A percentile compares a stretch with the other conserved stretches of the same genome.
phyloP scores from a whole-genome alignment of 2,888 invertebrate species.

The Gymnocheta viridis region DNA sequence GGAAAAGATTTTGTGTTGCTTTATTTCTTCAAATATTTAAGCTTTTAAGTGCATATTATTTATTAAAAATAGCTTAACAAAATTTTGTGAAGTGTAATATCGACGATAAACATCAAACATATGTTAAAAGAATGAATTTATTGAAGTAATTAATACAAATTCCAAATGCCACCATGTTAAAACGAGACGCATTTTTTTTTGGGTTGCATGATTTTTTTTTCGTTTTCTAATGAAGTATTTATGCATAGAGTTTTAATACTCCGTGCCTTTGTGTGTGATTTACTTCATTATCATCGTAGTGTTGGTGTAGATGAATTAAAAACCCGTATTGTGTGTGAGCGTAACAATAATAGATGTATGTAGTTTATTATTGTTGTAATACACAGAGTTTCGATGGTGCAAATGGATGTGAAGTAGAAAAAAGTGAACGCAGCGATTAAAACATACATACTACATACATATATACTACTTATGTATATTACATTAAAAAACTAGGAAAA shows the following conservation, averaged over 20 bases:
- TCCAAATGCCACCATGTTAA: conserved; percentile 36
- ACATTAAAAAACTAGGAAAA: conserved; percentile 48
- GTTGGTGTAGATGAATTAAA: conserved; percentile 67
- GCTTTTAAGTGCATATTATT: conserved; percentile 71
- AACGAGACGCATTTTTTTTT: conserved; percentile 65
- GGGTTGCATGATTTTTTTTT: conserved; percentile 64
- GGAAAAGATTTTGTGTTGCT: conserved; percentile 68
- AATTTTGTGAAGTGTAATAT: conserved; percentile 64
- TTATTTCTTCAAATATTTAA: conserved; percentile 62
- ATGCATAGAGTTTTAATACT: conserved; percentile 48
- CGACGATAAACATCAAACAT: conserved; percentile 33
- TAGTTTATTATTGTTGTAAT: conserved; percentile 57
- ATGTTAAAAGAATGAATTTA: conserved; percentile 8
- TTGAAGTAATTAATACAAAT: conserved; percentile 16
- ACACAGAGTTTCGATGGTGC: conserved; percentile 56
- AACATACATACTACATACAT: neutral
- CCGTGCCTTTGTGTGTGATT: conserved; percentile 28
- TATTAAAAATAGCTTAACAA: conserved; percentile 56
- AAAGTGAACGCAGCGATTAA: conserved; percentile 63
- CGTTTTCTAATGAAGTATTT: conserved; percentile 37
- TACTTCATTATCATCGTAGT: conserved; percentile 46
- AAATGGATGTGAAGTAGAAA: conserved; percentile 53
- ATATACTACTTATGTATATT: neutral
- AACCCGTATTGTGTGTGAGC: conserved; percentile 48
- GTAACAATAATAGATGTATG: conserved; percentile 56